Conservation (phyloP, 2,888 invertebrate species). For the Mantis religiosa region DNA sequence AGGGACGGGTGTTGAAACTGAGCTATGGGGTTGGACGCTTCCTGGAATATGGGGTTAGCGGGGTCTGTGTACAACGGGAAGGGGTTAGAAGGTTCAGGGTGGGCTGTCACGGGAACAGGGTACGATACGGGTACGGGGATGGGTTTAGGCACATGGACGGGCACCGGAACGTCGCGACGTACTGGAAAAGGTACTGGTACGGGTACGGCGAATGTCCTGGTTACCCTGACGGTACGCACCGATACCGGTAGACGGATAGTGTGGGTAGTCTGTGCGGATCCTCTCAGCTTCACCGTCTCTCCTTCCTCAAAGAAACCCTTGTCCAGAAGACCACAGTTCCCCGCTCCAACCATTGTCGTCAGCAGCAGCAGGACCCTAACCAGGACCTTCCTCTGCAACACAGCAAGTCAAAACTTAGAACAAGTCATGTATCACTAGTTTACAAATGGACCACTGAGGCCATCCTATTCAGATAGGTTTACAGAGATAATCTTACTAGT, state of each 20-base stretch:
- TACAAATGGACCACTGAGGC: no score
- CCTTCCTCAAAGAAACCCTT: neutral
- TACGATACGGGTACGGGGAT: conserved; percentile 33
- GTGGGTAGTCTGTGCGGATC: neutral
- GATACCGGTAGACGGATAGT: conserved; percentile 21
- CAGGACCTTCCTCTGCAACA: neutral
- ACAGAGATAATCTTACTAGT: no score
- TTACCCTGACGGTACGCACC: conserved; percentile 33
- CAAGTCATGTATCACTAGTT: no score
- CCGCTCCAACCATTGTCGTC: neutral
- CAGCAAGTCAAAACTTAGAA: neutral
- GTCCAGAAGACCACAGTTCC: neutral
- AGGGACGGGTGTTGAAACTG: neutral
- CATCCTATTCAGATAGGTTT: no score
- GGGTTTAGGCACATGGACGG: conserved; percentile 27
- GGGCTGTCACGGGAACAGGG: conserved; percentile 39
- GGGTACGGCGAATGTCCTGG: conserved; percentile 34
- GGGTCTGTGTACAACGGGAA: neutral
- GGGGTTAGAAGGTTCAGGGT: neutral
- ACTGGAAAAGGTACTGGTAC: conserved; percentile 33
- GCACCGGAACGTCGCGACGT: conserved; percentile 32
- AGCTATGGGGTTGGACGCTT: neutral
- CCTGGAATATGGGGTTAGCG: neutral
- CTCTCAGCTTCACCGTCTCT: conserved; percentile 15
- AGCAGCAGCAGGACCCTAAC: neutral